Conservation (phyloP, 2,113 vertebrate genomes). For the Cheilinus undulatus region DNA sequence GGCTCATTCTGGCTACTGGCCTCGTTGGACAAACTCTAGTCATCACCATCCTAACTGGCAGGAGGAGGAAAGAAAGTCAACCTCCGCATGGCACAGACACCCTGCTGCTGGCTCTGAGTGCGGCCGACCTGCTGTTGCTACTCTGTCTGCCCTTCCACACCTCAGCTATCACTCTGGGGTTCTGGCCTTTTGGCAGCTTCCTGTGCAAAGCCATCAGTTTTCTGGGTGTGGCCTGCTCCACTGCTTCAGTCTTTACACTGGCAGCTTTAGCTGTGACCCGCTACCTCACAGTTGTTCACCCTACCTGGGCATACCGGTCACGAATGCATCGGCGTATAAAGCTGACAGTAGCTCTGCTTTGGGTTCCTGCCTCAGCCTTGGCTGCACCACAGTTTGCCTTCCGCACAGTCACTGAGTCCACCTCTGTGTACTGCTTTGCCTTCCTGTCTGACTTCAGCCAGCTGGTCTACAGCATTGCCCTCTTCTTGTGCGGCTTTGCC, state of each 20-base stretch:
- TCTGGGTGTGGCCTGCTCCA: constrained; percentile 80
- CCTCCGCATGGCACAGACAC: constrained; percentile 78
- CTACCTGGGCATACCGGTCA: constrained; percentile 74
- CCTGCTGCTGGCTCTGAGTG: constrained; percentile 81
- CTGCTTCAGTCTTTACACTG: constrained; percentile 81
- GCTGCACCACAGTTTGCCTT: constrained; percentile 83
- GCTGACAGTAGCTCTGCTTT: constrained; percentile 70
- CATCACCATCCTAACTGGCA: constrained; percentile 73
- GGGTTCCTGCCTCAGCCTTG: constrained; percentile 76
- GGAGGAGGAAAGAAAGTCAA: constrained; percentile 56
- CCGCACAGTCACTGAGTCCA: constrained; percentile 61
- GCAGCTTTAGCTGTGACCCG: constrained; percentile 82
- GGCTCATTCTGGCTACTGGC: constrained; percentile 77
- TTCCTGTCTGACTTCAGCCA: constrained; percentile 80
- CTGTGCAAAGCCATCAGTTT: constrained; percentile 84
- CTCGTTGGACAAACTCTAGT: constrained; percentile 81
- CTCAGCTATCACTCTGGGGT: constrained; percentile 76
- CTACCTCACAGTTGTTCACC: constrained; percentile 82
- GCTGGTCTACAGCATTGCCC: constrained; percentile 77
- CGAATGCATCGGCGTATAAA: constrained; percentile 60
- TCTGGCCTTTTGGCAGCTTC: constrained; percentile 81
- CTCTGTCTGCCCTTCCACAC: constrained; percentile 84
- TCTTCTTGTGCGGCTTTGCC: constrained; percentile 82
- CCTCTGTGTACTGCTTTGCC: constrained; percentile 78
- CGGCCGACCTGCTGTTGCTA: constrained; percentile 79